Conservation (phyloP, 2,888 invertebrate genomes). For the Muschampia plurimacula region DNA sequence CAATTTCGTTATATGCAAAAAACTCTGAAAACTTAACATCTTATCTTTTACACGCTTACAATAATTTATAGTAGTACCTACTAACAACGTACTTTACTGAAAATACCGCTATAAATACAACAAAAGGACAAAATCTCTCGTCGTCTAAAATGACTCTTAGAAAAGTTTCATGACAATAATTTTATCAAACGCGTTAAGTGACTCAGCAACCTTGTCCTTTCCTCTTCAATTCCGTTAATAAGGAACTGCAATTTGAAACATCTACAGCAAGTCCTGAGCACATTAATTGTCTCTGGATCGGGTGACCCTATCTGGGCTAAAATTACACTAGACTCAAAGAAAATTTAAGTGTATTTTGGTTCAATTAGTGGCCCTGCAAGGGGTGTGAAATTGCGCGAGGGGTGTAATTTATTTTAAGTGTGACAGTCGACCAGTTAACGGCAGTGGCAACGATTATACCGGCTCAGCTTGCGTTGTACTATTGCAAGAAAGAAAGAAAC, state of each 20-base stretch:
- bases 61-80: too few species aligned
- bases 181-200: not conserved
- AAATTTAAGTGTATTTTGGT: slow-evolving; percentile 81
- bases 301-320: slow-evolving; percentile 73
- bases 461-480: slow-evolving; percentile 16
- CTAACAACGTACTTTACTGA: too few species aligned
- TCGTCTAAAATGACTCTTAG: not conserved
- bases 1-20: too few species aligned
- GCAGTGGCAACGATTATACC: slow-evolving; percentile 47
- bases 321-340: slow-evolving; percentile 80
- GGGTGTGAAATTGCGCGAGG: slow-evolving; percentile 78
- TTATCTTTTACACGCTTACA: too few species aligned
- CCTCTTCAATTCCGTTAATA: slow-evolving; percentile 41
- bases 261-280: slow-evolving; percentile 49
- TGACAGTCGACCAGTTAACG: slow-evolving; percentile 62
- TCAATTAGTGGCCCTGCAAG: slow-evolving; percentile 72
- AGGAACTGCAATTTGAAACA: slow-evolving; percentile 49
- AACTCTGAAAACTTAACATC: too few species aligned
- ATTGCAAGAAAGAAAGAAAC: not conserved
- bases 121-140: too few species aligned
- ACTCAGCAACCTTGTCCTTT: slow-evolving; percentile 1
- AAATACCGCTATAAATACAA: too few species aligned
- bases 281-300: slow-evolving; percentile 73
- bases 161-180: slow-evolving; percentile 18
- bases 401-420: slow-evolving; percentile 77